Percentiles rank a stretch among this genome's conserved stretches.
phyloP scores from a whole-genome alignment of 2,113 vertebrate species.

The Pelmatolapia mariae region DNA sequence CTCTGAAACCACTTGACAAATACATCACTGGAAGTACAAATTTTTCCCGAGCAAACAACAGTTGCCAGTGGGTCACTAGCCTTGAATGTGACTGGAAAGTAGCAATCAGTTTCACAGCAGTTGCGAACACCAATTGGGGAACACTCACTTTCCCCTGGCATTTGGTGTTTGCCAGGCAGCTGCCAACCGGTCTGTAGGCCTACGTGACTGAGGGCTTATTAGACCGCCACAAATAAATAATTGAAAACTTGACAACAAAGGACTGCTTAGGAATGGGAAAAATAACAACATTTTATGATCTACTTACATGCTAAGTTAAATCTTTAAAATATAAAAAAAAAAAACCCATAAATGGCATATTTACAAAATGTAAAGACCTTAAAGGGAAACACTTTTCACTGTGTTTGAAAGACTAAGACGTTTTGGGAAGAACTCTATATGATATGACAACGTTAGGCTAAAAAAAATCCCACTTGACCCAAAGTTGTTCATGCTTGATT shows the following conservation, averaged over 20 bases:
- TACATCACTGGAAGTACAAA: not conserved
- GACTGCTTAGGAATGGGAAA: not conserved
- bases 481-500: not conserved
- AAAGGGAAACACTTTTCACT: not conserved
- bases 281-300: not conserved
- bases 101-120: not conserved
- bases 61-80: not conserved
- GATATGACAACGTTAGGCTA: not conserved
- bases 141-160: not conserved
- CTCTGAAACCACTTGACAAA: not conserved
- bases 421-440: not conserved
- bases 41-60: not conserved
- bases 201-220: not conserved
- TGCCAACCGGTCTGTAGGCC: not conserved
- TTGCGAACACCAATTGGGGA: not conserved
- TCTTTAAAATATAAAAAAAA: not conserved
- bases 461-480: not conserved
- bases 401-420: not conserved
- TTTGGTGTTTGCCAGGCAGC: not conserved
- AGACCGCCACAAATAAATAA: not conserved
- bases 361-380: not conserved
- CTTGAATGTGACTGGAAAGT: not conserved
- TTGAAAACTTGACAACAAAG: not conserved
- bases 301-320: not conserved
- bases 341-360: not conserved